These are phyloP conservation scores for Luehdorfia chinensis DNA, from an alignment of 1,140 invertebrate species.

Conservation along the genomic window DNA sequence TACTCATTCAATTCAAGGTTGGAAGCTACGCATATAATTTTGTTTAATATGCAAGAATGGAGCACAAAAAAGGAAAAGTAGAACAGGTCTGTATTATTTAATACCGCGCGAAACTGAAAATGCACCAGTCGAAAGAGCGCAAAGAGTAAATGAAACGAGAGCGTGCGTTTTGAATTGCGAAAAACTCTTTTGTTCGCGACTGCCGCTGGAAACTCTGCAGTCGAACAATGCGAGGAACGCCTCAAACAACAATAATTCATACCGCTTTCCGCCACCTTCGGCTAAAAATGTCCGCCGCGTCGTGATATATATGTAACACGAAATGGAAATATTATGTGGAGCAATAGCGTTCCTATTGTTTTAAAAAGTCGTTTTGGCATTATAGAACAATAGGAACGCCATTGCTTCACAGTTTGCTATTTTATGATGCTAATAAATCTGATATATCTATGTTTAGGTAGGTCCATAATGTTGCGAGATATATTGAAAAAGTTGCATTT, in stretches of 20 bases:
- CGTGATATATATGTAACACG: no score
- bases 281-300: conserved; percentile 71
- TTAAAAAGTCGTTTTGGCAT: no score
- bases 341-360: no score
- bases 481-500: no score
- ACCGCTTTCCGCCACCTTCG: conserved; percentile 72
- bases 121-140: conserved; percentile 62
- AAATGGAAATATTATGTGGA: no score
- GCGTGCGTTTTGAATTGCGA: conserved; percentile 71
- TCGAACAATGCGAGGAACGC: conserved; percentile 61
- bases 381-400: conserved; percentile 50
- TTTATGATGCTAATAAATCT: conserved; percentile 58
- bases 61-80: conserved; percentile 45
- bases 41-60: background rate
- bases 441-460: conserved; percentile 41
- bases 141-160: conserved; percentile 75
- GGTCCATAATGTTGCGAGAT: no score
- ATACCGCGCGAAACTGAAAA: conserved; percentile 64
- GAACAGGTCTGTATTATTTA: conserved; percentile 65
- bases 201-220: conserved; percentile 56
- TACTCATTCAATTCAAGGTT: no score
- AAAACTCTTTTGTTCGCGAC: conserved; percentile 69
- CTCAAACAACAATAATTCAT: conserved; percentile 76
- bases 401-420: conserved; percentile 35
- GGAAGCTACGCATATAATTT: no score